Evolutionary conservation across 2,113 vertebrate genomes (phyloP).

Genomic region (Corythornis vintsioides): DNA sequence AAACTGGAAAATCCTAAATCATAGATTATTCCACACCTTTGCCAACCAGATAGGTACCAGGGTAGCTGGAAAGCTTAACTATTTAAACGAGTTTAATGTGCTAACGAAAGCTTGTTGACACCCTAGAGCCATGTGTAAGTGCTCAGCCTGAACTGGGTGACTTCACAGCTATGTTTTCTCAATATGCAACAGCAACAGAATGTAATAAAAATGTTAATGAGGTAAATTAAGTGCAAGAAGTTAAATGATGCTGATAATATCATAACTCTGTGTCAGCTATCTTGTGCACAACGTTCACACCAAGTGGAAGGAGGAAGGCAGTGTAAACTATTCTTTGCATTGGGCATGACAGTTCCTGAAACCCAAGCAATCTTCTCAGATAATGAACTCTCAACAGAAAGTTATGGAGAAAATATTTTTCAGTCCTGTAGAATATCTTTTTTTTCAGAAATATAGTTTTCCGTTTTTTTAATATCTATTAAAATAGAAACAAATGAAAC

Average conservation of each 20-base stretch:
- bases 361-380: slow-evolving; percentile 27
- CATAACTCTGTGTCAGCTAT: slow-evolving; percentile 1
- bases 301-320: slow-evolving; percentile 20
- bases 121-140: neutral
- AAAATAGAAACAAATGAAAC: neutral
- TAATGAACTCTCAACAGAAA: slow-evolving; percentile 65
- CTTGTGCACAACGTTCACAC: neutral
- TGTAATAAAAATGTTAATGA: slow-evolving; percentile 46
- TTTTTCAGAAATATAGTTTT: slow-evolving; percentile 48
- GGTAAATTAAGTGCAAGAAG: slow-evolving; percentile 39
- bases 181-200: neutral
- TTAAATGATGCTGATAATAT: slow-evolving; percentile 32
- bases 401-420: slow-evolving; percentile 42
- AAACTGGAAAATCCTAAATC: neutral
- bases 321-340: neutral
- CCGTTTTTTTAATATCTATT: slow-evolving; percentile 43
- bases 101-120: neutral
- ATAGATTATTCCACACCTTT: neutral
- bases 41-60: neutral
- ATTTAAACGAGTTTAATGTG: neutral
- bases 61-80: neutral
- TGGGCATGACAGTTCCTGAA: neutral
- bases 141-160: neutral
- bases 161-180: neutral
- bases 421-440: slow-evolving; percentile 40